phyloP scores from a whole-genome alignment of 2,113 vertebrate genomes.

The Delphinus delphis region DNA sequence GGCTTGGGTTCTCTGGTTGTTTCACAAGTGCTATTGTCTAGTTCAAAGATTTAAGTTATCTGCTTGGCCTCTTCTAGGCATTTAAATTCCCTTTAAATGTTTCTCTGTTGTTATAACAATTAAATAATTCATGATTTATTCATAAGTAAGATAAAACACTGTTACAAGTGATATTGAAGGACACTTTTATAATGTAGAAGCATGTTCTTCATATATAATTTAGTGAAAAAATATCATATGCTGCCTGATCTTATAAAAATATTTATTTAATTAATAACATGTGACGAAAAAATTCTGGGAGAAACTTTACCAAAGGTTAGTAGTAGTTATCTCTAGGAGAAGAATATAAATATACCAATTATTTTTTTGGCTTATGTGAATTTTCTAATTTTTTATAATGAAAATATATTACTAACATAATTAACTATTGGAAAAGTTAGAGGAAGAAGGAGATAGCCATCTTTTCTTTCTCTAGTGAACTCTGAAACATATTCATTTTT shows the following conservation, averaged over 20 bases:
- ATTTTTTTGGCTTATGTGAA: background rate
- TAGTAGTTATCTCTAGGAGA: background rate
- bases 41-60: background rate
- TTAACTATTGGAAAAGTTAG: background rate
- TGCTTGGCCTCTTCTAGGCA: background rate
- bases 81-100: background rate
- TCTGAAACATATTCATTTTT: background rate
- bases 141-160: background rate
- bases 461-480: background rate
- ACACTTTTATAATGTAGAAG: background rate
- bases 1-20: background rate
- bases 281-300: background rate
- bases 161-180: background rate
- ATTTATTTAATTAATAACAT: background rate
- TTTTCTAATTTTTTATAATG: background rate
- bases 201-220: background rate
- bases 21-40: background rate
- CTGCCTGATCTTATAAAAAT: background rate
- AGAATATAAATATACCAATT: background rate
- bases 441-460: background rate
- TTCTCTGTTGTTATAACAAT: background rate
- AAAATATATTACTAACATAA: background rate
- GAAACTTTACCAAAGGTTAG: background rate
- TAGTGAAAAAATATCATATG: background rate
- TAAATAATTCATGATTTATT: background rate